phyloP scores from a whole-genome alignment of 2,888 invertebrate species.

The Erpobdella octoculata region DNA sequence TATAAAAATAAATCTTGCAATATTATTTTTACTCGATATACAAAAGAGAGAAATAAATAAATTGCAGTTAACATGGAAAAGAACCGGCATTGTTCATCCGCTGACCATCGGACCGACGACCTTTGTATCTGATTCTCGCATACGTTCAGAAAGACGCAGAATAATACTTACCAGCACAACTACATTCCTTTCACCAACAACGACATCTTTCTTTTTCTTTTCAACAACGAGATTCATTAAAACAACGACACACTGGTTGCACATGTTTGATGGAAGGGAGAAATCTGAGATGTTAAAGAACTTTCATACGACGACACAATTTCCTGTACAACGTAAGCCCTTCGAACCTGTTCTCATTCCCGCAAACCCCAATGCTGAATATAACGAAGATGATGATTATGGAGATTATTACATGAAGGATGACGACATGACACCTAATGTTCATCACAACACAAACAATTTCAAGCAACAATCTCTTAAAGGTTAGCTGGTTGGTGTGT shows the following conservation, averaged over 20 bases:
- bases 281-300: too few relatives aligned
- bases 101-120: constrained; percentile 22
- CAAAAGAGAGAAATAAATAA: too few relatives aligned
- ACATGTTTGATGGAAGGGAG: background rate
- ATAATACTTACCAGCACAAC: background rate
- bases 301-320: background rate
- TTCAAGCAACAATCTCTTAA: too few relatives aligned
- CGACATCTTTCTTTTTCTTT: background rate
- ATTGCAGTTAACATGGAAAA: constrained; percentile 26
- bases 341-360: background rate
- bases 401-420: background rate
- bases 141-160: background rate
- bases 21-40: too few relatives aligned
- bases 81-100: constrained; percentile 15
- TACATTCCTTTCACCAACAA: background rate
- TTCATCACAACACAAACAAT: too few relatives aligned
- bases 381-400: constrained; percentile 15
- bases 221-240: background rate
- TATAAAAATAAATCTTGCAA: too few relatives aligned
- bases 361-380: background rate
- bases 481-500: too few relatives aligned
- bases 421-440: too few relatives aligned
- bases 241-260: background rate
- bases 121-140: constrained; percentile 18
- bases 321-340: background rate